These are phyloP conservation scores for Anhinga anhinga DNA, from an alignment of 2,113 vertebrate species.

Conservation along the genomic window DNA sequence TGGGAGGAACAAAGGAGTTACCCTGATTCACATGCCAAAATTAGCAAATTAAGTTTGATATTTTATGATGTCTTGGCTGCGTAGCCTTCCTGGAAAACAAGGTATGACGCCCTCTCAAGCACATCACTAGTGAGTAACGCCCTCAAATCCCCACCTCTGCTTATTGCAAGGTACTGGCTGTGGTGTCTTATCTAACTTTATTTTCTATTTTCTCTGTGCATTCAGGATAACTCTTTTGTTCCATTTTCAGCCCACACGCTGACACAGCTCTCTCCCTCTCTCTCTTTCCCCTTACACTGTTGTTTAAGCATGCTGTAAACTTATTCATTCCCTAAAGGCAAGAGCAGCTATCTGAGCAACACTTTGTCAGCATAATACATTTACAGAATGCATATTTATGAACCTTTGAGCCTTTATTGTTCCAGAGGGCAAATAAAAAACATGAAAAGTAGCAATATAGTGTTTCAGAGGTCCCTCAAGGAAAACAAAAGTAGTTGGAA, in stretches of 20 bases:
- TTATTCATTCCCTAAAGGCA: slow-evolving; percentile 78
- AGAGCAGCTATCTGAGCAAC: slow-evolving; percentile 78
- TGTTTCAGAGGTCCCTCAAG: slow-evolving; percentile 84
- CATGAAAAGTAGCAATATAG: slow-evolving; percentile 87
- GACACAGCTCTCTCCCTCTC: slow-evolving; percentile 50
- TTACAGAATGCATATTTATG: slow-evolving; percentile 88
- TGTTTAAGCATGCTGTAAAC: slow-evolving; percentile 82
- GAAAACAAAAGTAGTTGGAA: slow-evolving; percentile 82
- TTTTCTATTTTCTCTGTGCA: not conserved
- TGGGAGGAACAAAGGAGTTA: not conserved
- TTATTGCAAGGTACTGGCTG: not conserved
- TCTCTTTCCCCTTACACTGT: slow-evolving; percentile 24
- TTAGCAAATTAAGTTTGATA: not conserved
- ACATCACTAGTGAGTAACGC: not conserved
- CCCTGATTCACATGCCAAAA: not conserved
- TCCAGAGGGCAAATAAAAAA: slow-evolving; percentile 87
- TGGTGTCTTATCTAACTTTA: not conserved
- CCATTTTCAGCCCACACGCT: slow-evolving; percentile 54
- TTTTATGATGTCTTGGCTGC: not conserved
- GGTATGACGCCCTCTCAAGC: not conserved
- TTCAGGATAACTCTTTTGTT: slow-evolving; percentile 39
- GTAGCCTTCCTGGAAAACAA: not conserved
- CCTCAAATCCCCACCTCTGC: not conserved
- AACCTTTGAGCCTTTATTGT: slow-evolving; percentile 86
- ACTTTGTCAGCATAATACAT: slow-evolving; percentile 87